Conservation (phyloP, 2,113 vertebrate genomes). For the Poeciliopsis occidentalis region DNA sequence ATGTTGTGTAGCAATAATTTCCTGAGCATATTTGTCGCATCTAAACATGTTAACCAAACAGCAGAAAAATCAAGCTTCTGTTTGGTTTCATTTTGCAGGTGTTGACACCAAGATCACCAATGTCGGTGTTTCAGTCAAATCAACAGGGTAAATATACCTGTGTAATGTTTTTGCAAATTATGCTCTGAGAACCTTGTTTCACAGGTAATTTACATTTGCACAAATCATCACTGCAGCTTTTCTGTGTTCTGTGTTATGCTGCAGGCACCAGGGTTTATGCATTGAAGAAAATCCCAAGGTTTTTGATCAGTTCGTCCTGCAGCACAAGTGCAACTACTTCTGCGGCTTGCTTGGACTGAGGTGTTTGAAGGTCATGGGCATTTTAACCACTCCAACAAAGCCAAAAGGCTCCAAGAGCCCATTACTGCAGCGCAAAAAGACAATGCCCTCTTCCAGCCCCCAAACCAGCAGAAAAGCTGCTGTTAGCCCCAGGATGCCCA, state of each 20-base stretch:
- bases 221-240: slow-evolving; percentile 1
- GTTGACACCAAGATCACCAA: slow-evolving; percentile 92
- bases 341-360: slow-evolving; percentile 88
- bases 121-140: slow-evolving; percentile 88
- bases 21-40: background rate
- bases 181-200: slow-evolving; percentile 37
- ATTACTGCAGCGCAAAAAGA: slow-evolving; percentile 82
- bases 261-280: slow-evolving; percentile 92
- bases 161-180: slow-evolving; percentile 24
- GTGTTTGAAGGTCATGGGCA: slow-evolving; percentile 82
- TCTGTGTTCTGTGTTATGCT: slow-evolving; percentile 27
- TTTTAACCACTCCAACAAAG: slow-evolving; percentile 79
- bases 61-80: slow-evolving; percentile 29
- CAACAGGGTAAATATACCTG: slow-evolving; percentile 85
- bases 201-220: slow-evolving; percentile 43
- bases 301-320: slow-evolving; percentile 85
- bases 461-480: slow-evolving; percentile 82
- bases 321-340: slow-evolving; percentile 91
- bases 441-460: slow-evolving; percentile 85
- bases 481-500: slow-evolving; percentile 80
- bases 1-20: background rate
- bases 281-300: slow-evolving; percentile 85
- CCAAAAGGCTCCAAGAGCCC: slow-evolving; percentile 90
- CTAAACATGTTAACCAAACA: slow-evolving; percentile 17
- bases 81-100: slow-evolving; percentile 80